Percentiles rank a stretch among this genome's conserved stretches.
Conservation (phyloP, 1,140 invertebrate genomes). For the Pseudomyrmex concolor region DNA sequence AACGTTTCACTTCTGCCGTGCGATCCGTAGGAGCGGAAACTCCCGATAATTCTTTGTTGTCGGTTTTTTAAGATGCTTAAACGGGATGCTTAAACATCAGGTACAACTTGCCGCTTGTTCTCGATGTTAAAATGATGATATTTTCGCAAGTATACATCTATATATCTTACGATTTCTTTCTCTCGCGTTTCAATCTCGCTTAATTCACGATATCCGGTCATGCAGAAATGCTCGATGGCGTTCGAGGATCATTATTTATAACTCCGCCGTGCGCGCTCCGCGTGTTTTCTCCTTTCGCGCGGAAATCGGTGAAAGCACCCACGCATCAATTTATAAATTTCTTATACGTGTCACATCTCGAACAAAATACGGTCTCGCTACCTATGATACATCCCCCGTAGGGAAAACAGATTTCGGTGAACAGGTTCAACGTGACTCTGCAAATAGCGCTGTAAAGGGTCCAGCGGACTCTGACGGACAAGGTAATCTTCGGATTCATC, state of each 20-base stretch:
- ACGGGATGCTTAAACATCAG: neutral
- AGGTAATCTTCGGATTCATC: slow-evolving; percentile 66
- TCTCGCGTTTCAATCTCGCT: neutral
- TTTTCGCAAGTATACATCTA: too few species aligned
- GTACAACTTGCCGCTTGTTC: slow-evolving; percentile 2
- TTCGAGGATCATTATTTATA: slow-evolving; percentile 16
- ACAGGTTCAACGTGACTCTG: slow-evolving; percentile 71
- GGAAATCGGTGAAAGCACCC: slow-evolving; percentile 42
- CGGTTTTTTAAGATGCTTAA: neutral
- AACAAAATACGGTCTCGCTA: slow-evolving; percentile 39
- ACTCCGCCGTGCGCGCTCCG: neutral
- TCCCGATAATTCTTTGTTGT: too few species aligned
- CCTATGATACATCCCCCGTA: slow-evolving; percentile 12
- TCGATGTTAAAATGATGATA: neutral
- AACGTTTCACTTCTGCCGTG: slow-evolving; percentile 2
- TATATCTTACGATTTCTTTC: too few species aligned
- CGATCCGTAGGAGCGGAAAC: too few species aligned
- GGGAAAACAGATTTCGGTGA: slow-evolving; percentile 54
- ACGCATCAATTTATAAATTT: slow-evolving; percentile 57
- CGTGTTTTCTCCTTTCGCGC: slow-evolving; percentile 19
- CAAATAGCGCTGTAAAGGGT: slow-evolving; percentile 46
- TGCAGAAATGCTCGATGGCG: slow-evolving; percentile 16
- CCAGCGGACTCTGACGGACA: slow-evolving; percentile 52
- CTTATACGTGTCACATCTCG: slow-evolving; percentile 53
- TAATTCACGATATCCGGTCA: slow-evolving; percentile 20